Evolutionary conservation across 1,140 invertebrate species (phyloP), one percentile per base, ranked within the genome.

Genomic region (Arctopsyche grandis): DNA sequence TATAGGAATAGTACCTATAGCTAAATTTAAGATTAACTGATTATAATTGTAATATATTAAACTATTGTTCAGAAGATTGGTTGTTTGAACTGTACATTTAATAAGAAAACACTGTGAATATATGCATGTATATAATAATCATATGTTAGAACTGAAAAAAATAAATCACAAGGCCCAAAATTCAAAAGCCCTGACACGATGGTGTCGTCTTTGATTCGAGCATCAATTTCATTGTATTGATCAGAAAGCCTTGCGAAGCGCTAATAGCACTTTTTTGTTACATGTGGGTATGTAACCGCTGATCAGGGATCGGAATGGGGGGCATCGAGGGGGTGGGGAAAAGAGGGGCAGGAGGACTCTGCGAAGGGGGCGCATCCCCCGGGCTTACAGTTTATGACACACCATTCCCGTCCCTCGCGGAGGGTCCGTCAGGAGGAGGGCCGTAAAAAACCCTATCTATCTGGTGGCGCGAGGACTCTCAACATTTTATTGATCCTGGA

Each of bases 401-500:
- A 60, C 66, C 77, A 24, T 52, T 22, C 70, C 26, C 19, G 16
- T 44, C 29, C 46, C n/a, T 56, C 70, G 12, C 21, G 10, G 48
- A 52, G 48, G 48, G 48, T 52, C 48, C 69, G 58, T 16, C 44
- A 56, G 73, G 14, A 9, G 60, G 56, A 44, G 48, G 78, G 78
- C 46, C 78, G 29, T 79, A 79, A 79, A 79, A 79, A 79, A 69
- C 71, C 73, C 71, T 73, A 79, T 75, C 78, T 76, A 52, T 75
- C 78, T 38, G 38, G 7, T 24, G 52, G 52, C 74, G 24, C 9
- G 60, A 66, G 78, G 63, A 46, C 69, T 76, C 73, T 75, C 74
- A 75, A 79, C 56, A 66, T 79, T 79, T 75, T 79, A 79, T 79
- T 75, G 73, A 76, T 76, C 71, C 71, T 22, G 69, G 69, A 44